Evolutionary conservation across 2,797 vertebrate species (phyloP).

Genomic region (Chelonia mydas): DNA sequence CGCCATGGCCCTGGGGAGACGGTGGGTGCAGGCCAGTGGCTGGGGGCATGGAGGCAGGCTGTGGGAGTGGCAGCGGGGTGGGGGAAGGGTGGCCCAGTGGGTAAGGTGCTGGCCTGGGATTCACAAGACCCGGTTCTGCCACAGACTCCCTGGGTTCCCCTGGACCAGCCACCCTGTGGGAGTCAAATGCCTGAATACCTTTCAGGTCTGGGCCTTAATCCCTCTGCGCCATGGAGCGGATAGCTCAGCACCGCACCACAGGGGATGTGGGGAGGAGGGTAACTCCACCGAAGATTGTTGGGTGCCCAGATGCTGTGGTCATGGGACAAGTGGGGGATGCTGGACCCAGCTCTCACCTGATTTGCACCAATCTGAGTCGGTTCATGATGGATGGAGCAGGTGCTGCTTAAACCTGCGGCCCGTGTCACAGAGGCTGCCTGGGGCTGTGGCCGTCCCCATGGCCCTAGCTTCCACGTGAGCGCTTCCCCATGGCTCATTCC

Average conservation of each 20-base stretch:
- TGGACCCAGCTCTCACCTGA: background rate
- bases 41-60: background rate
- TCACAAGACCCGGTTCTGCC: too few species aligned
- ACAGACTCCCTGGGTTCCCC: too few species aligned
- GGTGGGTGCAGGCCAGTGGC: fast-evolving
- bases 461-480: background rate
- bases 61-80: too few species aligned
- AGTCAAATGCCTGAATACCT: too few species aligned
- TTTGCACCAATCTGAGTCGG: background rate
- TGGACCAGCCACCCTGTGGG: too few species aligned
- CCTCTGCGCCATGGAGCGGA: too few species aligned
- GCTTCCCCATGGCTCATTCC: background rate
- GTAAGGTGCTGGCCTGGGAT: fast-evolving
- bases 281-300: background rate
- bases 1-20: fast-evolving
- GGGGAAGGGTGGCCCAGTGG: too few species aligned
- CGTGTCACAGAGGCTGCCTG: background rate
- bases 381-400: background rate
- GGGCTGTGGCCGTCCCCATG: background rate
- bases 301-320: background rate
- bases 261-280: too few species aligned
- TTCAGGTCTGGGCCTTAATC: too few species aligned
- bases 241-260: too few species aligned
- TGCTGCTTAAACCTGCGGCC: background rate
- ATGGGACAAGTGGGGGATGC: background rate